These are phyloP conservation scores for Adela reaumurella DNA, from an alignment of 2,888 invertebrate genomes.

Conservation along the genomic window DNA sequence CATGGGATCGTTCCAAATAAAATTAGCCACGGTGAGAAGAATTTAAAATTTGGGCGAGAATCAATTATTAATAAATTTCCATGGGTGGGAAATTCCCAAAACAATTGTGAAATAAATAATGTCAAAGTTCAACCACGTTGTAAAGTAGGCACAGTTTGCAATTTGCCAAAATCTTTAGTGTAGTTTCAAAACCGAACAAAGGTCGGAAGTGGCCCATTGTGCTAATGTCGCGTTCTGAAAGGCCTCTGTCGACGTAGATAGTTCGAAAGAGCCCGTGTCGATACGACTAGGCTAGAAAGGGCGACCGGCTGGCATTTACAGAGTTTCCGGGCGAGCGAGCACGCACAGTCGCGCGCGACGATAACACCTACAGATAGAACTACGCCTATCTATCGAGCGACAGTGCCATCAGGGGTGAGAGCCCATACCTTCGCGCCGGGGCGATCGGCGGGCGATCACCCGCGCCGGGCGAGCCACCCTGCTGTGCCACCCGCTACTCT, in stretches of 20 bases:
- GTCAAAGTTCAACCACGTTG: no score
- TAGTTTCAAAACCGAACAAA: neutral
- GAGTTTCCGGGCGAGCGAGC: neutral
- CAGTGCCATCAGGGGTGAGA: neutral
- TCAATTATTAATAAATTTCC: no score
- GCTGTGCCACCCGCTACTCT: no score
- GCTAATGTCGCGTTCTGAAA: neutral
- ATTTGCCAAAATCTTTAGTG: neutral
- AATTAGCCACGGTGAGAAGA: no score
- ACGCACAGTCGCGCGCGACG: neutral
- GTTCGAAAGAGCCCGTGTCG: neutral
- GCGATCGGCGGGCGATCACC: no score
- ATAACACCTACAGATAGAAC: neutral
- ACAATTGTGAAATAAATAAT: no score
- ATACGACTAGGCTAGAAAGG: neutral
- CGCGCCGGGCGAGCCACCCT: no score
- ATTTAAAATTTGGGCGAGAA: no score
- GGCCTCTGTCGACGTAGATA: neutral
- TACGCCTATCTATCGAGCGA: neutral
- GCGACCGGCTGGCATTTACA: neutral
- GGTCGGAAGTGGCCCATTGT: neutral
- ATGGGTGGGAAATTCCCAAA: no score
- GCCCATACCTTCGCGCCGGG: no score
- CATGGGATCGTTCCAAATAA: no score
- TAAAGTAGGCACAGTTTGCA: no score